Conservation (phyloP, 2,888 invertebrate genomes). For the Linnaemya tessellans region DNA sequence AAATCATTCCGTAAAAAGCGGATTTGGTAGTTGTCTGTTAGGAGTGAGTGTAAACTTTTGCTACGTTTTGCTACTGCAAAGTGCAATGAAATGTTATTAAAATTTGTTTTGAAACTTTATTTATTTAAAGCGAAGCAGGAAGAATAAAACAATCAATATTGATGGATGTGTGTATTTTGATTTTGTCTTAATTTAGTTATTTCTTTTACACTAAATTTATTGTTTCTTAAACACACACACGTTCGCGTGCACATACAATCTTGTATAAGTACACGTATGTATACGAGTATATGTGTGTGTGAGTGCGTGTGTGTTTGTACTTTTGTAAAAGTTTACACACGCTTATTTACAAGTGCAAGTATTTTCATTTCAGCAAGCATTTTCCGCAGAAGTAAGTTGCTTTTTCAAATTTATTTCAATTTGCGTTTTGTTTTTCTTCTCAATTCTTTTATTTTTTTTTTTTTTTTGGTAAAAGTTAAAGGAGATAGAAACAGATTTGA, state of each 20-base stretch:
- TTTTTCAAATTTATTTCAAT: slow-evolving; percentile 23
- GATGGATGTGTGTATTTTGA: slow-evolving; percentile 30
- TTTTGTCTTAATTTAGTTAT: slow-evolving; percentile 24
- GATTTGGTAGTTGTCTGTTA: background rate
- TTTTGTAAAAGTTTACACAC: background rate
- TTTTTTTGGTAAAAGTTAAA: background rate
- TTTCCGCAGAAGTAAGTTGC: slow-evolving; percentile 19
- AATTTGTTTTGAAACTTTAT: slow-evolving; percentile 42
- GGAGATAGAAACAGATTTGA: slow-evolving; percentile 25
- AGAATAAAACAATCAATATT: background rate
- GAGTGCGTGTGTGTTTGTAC: background rate
- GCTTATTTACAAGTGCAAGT: background rate
- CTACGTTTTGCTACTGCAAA: slow-evolving; percentile 12
- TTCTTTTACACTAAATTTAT: slow-evolving; percentile 24
- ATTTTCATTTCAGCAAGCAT: slow-evolving; percentile 16
- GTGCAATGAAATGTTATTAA: slow-evolving; percentile 47
- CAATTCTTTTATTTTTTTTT: slow-evolving; percentile 5
- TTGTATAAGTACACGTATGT: background rate
- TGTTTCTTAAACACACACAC: background rate
- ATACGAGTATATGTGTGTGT: background rate
- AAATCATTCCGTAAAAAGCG: background rate
- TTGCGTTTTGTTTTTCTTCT: slow-evolving; percentile 8
- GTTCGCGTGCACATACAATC: background rate
- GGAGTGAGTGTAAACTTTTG: slow-evolving; percentile 25
- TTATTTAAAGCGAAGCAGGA: slow-evolving; percentile 15